Evolutionary conservation across 2,888 invertebrate species (phyloP), one percentile per base, ranked within the genome.

Genomic region (Carabus problematicus): DNA sequence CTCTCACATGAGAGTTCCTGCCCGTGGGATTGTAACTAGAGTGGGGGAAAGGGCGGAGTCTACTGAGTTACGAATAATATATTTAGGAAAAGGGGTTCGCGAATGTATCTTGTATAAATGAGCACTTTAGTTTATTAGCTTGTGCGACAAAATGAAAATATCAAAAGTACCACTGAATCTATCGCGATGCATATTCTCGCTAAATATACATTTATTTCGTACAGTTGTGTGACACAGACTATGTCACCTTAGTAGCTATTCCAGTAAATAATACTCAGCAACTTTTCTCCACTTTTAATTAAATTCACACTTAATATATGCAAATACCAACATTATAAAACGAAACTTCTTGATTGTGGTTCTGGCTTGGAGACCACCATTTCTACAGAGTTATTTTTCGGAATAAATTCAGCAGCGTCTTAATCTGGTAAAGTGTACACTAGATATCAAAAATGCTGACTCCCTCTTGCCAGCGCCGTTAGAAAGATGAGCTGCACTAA

Each of bases 301-400:
- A 61, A 61, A 61, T 61, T 61, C 61, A 61, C 61, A 61, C 61
- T 61, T 64, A 64, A 64, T 55, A 64, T 64, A 64, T 64, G 64
- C 64, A 64, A 64, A 64, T 64, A 39, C 56, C 64, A 64, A 56
- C 56, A 39, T 64, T 55, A 56, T 55, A 64, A 64, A 64, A 55
- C 56, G 54, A 42, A 56, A 64, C 12, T 56, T 64, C 64, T 43
- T 29, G 29, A 29, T 29, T 29, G 29, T 29, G 29, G 29, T 29
- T 6, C 29, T 2, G 29, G 29, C 29, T 29, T 29, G 29, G 6
- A 29, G 29, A 29, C 29, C 29, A 29, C 29, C 29, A 29, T 29
- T 29, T 29, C 29, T 29, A 6, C 6, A 29, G 29, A 29, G 29
- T 29, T 29, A 29, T 6, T 2, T 29, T 29, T 3, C 29, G 29